Evolutionary conservation across 1,140 invertebrate genomes (phyloP), one percentile per base, ranked within the genome.

Genomic region (Brachionus sp.): DNA sequence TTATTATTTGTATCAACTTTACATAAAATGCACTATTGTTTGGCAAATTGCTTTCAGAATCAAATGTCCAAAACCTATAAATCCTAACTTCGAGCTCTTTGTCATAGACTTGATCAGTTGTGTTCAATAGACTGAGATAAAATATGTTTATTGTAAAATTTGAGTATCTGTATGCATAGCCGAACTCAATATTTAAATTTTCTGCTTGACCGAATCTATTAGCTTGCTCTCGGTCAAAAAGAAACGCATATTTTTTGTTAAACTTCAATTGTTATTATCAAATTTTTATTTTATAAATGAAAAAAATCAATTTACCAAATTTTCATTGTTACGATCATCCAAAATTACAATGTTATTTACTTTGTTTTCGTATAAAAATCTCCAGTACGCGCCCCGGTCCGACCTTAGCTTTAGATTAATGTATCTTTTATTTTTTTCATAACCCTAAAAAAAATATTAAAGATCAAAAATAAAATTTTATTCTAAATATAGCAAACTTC

Each of bases 321-420:
- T 25, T 29, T 80, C 77, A 44, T 80, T 66, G n/a, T 12, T 42
- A 33, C 62, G 50, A 29, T 80, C 77, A 6, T 80, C 77, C n/a
- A 80, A 44, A 12, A 80, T 37, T n/a, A 80, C 77, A 23, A 80
- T 80, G 13, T 80, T 80, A 16, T 80, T 80, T 80, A 80, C 62
- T 44, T 80, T 80, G 16, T 62, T 37, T 37, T 80, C 77, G 77
- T 80, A 80, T 19, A 80, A 2, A 10, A 80, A 62, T 37, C 33
- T 37, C 77, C 77, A 80, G 39, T 62, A 80, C 7, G 35, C 19
- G 13, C 37, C 77, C 35, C 39, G 19, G 53, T 80, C 33, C 12
- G 33, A 39, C 13, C 29, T 25, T 5, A 66, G 29, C 39, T 62
- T 66, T 19, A 80, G 57, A 23, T 57, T 57, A 0, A 62, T 62